Evolutionary conservation across 2,888 invertebrate genomes (phyloP), one percentile per base, ranked within the genome.

Genomic region (Tribolium freemani): DNA sequence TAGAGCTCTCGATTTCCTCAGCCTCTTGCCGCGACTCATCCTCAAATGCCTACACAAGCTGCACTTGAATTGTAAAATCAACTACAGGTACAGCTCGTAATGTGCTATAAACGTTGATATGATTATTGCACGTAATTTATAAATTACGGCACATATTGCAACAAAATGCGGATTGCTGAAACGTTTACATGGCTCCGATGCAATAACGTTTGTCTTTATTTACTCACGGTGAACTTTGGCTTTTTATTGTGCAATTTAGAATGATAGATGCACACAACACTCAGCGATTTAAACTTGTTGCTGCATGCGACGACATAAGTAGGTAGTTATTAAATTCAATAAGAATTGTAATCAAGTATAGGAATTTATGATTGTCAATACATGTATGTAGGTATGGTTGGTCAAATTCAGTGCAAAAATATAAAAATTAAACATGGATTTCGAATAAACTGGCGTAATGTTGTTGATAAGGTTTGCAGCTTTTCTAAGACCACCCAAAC

Each of bases 401-500:
- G n/a, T n/a, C n/a, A n/a, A n/a, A n/a, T n/a, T n/a, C n/a, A n/a
- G n/a, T n/a, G 21, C 21, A 21, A 21, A 26, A 16, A 16, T 16
- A 1, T 26, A 3, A 26, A 26, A 26, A 16, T 16, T 16, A 26
- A 26, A 38, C 38, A 38, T 8, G 2, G 9, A 38, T 38, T 26
- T 26, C 26, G 26, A 8, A 38, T 38, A 77, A 80, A 78, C 82
- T 82, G 80, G 83, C 81, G 82, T 83, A 83, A 83, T 82, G 78
- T 69, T 58, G 72, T 72, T 72, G 72, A 72, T 74, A 74, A 69
- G 67, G 71, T 69, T 72, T 74, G 67, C 75, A 75, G 72, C 67
- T 56, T 72, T 75, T 81, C 81, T 80, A 81, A 81, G 83, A 83
- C 83, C 83, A 83, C 83, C 83, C 82, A 83, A 82, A 83, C 82